Evolutionary conservation across 2,888 invertebrate species (phyloP), one percentile per base, ranked within the genome.

Genomic region (Malacosoma neustria): DNA sequence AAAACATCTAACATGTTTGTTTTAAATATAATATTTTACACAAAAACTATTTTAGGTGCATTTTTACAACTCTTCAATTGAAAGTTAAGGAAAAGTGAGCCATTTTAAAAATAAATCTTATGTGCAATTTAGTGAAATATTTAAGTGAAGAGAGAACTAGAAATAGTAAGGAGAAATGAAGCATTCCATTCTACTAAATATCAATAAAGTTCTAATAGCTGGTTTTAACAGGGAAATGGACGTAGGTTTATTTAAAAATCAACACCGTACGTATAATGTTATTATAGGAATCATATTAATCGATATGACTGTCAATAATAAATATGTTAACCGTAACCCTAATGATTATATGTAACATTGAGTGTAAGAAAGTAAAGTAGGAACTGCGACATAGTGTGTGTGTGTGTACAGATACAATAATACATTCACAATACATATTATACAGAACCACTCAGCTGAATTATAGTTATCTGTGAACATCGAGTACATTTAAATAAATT

Each of bases 161-260:
- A 76, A 72, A 79, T 62, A 82, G 77, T 73, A 66, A 81, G 72
- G 72, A 84, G 79, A 77, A 73, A 80, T 72, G 70, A 85, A 85
- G 85, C 85, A 85, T 85, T 85, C 84, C 84, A 82, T 79, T 63
- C 84, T 82, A 85, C 80, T 68, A 70, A 74, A 72, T 72, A 22
- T 22, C 22, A 22, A 22, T 22, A 22, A 22, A 22, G 60, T 62
- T 69, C 79, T 81, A 82, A 80, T 80, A 84, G 85, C 84, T 82
- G 81, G 70, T 63, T 82, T 85, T 85, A 85, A 85, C 84, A 85
- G 84, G 84, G 84, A 85, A 80, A 82, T 85, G 84, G 85, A 85
- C 85, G 84, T 77, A 60, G 57, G 43, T 68, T 65, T 59, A 54
- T 48, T 64, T 45, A 45, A 57, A 67, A 61, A 57, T 57, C 45